Evolutionary conservation across 2,797 vertebrate species (phyloP).

Genomic region (Takifugu ocellatus): DNA sequence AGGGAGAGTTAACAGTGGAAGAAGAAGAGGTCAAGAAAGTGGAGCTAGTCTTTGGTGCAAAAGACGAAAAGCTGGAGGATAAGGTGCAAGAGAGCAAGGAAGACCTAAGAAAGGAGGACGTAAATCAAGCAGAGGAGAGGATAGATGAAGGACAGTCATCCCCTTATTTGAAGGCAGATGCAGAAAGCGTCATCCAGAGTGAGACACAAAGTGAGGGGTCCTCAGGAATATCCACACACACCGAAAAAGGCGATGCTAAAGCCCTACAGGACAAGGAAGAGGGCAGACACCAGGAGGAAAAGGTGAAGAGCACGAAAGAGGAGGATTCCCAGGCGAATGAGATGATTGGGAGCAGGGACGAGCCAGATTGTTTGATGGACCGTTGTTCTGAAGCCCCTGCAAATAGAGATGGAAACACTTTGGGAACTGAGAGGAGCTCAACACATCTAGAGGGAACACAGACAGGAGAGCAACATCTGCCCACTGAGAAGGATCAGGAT

Average conservation of each 20-base stretch:
- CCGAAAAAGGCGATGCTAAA: slow-evolving; percentile 1
- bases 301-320: background rate
- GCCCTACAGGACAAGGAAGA: background rate
- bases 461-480: background rate
- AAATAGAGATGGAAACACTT: background rate
- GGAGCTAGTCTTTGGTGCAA: background rate
- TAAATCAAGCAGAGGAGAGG: background rate
- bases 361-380: slow-evolving; percentile 7
- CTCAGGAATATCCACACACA: background rate
- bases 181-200: slow-evolving; percentile 1
- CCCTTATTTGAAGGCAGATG: background rate
- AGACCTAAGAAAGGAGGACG: background rate
- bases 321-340: background rate
- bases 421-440: slow-evolving; percentile 3
- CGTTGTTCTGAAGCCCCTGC: background rate
- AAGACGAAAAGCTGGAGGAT: background rate
- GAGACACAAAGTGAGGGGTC: slow-evolving; percentile 1
- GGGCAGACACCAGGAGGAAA: background rate
- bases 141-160: background rate
- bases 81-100: background rate
- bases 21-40: background rate
- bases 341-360: background rate
- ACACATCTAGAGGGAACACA: background rate
- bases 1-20: background rate
- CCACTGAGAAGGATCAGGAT: background rate